A percentile compares a stretch with the other conserved stretches of the same genome.
Conservation (phyloP, 2,113 vertebrate species). For the Morphnarchus princeps region DNA sequence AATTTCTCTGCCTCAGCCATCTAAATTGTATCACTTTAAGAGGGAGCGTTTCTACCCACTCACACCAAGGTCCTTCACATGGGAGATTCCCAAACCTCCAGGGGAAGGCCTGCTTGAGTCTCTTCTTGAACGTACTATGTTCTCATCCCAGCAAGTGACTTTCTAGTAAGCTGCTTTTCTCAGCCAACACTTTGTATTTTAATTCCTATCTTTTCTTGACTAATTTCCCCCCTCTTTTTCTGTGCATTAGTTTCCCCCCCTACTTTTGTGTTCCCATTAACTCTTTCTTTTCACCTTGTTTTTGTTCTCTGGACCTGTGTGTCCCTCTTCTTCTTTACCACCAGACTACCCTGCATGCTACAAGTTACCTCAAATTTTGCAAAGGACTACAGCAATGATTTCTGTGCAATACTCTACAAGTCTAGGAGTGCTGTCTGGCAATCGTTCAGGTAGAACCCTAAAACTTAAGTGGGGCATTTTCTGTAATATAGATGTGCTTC, state of each 20-base stretch:
- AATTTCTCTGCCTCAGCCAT: neutral
- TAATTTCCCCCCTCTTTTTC: neutral
- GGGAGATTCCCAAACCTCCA: neutral
- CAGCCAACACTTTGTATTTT: neutral
- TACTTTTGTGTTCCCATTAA: neutral
- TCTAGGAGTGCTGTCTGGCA: neutral
- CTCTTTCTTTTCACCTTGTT: neutral
- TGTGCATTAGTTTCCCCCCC: neutral
- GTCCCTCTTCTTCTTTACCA: neutral
- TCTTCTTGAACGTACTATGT: neutral
- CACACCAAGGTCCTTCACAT: neutral
- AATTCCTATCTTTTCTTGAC: neutral
- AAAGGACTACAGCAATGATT: neutral
- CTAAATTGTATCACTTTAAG: neutral
- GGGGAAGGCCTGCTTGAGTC: neutral
- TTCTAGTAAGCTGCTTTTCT: neutral
- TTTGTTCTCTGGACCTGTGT: neutral
- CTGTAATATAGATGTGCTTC: neutral
- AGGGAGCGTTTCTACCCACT: neutral
- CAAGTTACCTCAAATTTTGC: neutral
- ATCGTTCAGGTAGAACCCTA: neutral
- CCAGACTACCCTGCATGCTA: neutral
- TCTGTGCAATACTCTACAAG: neutral
- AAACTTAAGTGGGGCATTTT: neutral
- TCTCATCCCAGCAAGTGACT: neutral